A percentile compares a stretch with the other conserved stretches of the same genome.
phyloP scores from a whole-genome alignment of 2,797 vertebrate genomes.

The Labroides dimidiatus region DNA sequence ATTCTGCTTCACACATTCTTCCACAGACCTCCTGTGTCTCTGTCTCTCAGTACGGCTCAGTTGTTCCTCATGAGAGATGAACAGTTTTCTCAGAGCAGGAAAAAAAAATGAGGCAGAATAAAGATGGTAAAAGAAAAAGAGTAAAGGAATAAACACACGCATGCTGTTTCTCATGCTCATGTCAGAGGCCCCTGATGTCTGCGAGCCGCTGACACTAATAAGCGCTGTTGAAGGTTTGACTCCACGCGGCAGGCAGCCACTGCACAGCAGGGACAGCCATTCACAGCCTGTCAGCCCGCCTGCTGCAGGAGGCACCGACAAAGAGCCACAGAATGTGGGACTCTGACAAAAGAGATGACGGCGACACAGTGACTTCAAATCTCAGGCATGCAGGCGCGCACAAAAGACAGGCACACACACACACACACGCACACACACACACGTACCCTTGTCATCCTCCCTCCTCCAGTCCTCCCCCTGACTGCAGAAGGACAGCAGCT shows the following conservation, averaged over 20 bases:
- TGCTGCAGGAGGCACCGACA: slow-evolving; percentile 67
- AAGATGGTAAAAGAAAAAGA: slow-evolving; percentile 33
- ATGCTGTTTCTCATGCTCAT: slow-evolving; percentile 19
- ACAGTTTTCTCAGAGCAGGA: slow-evolving; percentile 34
- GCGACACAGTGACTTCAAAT: slow-evolving; percentile 75
- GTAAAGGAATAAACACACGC: slow-evolving; percentile 31
- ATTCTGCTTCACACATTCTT: slow-evolving; percentile 46
- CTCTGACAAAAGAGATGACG: slow-evolving; percentile 73
- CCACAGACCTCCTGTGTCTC: slow-evolving; percentile 49
- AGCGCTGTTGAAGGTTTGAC: slow-evolving; percentile 77
- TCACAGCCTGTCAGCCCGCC: slow-evolving; percentile 79
- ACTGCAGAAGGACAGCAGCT: slow-evolving; percentile 69
- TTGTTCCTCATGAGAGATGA: slow-evolving; percentile 39
- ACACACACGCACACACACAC: slow-evolving; percentile 28
- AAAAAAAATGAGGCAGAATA: slow-evolving; percentile 26
- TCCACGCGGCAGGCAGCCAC: slow-evolving; percentile 72
- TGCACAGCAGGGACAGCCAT: slow-evolving; percentile 79
- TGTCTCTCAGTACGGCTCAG: slow-evolving; percentile 36
- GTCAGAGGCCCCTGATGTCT: slow-evolving; percentile 59
- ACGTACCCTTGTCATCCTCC: slow-evolving; percentile 49
- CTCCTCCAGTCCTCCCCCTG: slow-evolving; percentile 44
- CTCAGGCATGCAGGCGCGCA: slow-evolving; percentile 65
- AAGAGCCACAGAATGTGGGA: slow-evolving; percentile 71
- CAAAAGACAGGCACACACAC: slow-evolving; percentile 48
- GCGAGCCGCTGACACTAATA: slow-evolving; percentile 81